A percentile compares a stretch with the other conserved stretches of the same genome.
These are phyloP conservation scores for Acleris emargana DNA, from an alignment of 2,888 invertebrate genomes.

Conservation along the genomic window DNA sequence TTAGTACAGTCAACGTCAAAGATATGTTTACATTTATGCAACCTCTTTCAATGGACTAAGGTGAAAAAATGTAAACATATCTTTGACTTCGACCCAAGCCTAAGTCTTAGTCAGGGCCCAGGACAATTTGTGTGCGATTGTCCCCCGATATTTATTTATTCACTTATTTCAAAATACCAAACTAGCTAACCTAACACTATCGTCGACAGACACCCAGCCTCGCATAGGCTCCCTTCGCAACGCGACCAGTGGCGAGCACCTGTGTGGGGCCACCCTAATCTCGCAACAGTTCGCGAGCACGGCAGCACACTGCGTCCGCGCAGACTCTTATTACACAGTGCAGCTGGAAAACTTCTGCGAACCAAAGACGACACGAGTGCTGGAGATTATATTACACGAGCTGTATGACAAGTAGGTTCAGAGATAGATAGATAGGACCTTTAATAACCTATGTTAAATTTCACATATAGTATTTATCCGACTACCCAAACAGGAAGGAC, in stretches of 20 bases:
- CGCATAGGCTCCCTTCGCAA: conserved; percentile 66
- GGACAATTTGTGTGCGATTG: too few species aligned
- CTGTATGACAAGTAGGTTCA: conserved; percentile 63
- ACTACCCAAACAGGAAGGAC: too few species aligned
- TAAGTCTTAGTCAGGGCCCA: too few species aligned
- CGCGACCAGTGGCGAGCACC: conserved; percentile 53
- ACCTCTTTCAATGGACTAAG: too few species aligned
- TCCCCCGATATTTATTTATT: too few species aligned
- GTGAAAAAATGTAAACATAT: too few species aligned
- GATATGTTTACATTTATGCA: too few species aligned
- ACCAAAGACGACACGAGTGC: conserved; percentile 50
- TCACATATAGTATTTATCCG: neutral
- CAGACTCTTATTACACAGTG: conserved; percentile 52
- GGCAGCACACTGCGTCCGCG: conserved; percentile 71
- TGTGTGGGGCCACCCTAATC: conserved; percentile 69
- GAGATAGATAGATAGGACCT: neutral
- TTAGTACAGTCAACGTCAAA: too few species aligned
- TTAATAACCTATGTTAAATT: neutral
- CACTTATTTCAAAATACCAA: too few species aligned
- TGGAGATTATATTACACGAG: conserved; percentile 57
- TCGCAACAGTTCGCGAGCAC: conserved; percentile 61
- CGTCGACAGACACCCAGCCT: conserved; percentile 56
- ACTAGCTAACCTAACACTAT: neutral
- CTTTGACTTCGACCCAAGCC: too few species aligned
- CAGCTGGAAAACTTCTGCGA: conserved; percentile 65